These are phyloP conservation scores for Acridotheres tristis DNA, from an alignment of 2,797 vertebrate species.

Conservation along the genomic window DNA sequence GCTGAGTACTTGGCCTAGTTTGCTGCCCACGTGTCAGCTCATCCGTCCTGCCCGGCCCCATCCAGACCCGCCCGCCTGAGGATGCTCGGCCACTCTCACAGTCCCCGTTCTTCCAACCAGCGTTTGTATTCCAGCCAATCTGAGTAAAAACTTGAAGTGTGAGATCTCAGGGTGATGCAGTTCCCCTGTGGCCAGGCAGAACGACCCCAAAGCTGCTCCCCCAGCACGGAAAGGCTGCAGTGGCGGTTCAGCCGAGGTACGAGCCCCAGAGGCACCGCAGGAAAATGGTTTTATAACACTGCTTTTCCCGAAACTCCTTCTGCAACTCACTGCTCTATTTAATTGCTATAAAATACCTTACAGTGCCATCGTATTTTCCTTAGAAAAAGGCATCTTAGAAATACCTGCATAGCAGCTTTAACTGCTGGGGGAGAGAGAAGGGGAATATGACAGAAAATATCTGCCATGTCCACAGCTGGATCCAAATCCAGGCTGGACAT, in stretches of 20 bases:
- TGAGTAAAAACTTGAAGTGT: accelerated
- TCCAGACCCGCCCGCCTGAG: neutral
- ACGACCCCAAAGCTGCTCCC: neutral
- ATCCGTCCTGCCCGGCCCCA: neutral
- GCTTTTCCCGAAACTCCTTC: neutral
- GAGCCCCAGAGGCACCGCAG: neutral
- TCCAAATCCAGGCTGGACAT: neutral
- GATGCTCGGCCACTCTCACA: neutral
- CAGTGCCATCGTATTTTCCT: neutral
- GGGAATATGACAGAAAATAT: neutral
- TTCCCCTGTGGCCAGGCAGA: neutral
- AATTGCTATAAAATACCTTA: neutral
- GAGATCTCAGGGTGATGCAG: neutral
- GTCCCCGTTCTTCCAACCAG: neutral
- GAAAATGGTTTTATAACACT: neutral
- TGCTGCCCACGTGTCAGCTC: neutral
- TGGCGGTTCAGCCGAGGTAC: neutral
- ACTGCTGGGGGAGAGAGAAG: accelerated
- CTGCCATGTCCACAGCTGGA: neutral
- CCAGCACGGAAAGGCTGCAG: neutral
- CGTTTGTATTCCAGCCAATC: neutral
- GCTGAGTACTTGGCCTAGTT: neutral
- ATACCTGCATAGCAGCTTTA: neutral
- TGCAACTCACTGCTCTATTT: neutral
- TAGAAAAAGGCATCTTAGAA: neutral